Conservation (phyloP, 2,797 vertebrate genomes). For the Florisuga fusca region DNA sequence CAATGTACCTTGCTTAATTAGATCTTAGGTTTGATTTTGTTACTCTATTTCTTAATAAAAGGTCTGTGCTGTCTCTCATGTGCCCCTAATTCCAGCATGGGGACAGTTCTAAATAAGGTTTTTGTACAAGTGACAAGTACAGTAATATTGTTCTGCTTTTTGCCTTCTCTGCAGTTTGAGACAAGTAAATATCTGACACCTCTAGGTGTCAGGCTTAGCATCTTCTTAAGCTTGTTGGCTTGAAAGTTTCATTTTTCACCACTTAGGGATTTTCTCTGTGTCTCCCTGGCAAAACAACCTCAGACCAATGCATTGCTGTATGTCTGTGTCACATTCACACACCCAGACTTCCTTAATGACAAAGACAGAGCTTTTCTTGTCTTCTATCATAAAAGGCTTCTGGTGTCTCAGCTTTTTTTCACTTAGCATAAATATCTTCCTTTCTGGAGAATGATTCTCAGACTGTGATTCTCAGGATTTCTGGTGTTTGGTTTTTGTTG, state of each 20-base stretch:
- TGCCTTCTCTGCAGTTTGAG: background rate
- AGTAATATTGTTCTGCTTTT: background rate
- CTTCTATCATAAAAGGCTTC: background rate
- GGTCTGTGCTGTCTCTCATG: background rate
- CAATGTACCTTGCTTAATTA: background rate
- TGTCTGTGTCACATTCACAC: background rate
- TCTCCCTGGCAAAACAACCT: background rate
- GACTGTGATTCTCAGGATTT: background rate
- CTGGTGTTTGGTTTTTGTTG: background rate
- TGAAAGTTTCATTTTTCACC: background rate
- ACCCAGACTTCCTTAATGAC: background rate
- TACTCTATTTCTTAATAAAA: background rate
- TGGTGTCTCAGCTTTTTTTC: background rate
- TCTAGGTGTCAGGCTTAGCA: constrained; percentile 23
- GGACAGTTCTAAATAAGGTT: background rate
- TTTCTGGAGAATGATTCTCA: background rate
- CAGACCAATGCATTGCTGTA: background rate
- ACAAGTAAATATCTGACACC: background rate
- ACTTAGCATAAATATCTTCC: background rate
- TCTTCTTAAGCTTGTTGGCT: background rate
- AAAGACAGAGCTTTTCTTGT: background rate
- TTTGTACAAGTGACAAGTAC: background rate
- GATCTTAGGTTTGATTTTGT: background rate
- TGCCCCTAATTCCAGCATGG: background rate
- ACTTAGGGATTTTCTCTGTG: background rate